Evolutionary conservation across 1,140 invertebrate genomes (phyloP).

Genomic region (Riptortus pedestris): DNA sequence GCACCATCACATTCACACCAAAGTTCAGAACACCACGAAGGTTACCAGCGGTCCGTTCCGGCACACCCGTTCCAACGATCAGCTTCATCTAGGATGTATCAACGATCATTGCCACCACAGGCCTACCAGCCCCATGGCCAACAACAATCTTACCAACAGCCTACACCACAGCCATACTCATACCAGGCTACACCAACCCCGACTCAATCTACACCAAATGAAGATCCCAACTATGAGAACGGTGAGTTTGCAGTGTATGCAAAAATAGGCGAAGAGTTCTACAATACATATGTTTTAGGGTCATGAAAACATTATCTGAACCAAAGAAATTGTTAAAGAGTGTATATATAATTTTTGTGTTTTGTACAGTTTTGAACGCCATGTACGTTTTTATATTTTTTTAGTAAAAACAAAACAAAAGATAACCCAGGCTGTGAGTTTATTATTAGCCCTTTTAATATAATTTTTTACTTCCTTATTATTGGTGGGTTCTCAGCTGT

Average conservation of each 20-base stretch:
- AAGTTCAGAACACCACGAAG: too few species aligned
- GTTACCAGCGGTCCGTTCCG: too few species aligned
- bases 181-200: too few species aligned
- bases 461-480: too few species aligned
- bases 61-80: too few species aligned
- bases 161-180: background rate
- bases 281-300: background rate
- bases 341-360: background rate
- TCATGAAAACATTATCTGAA: background rate
- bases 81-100: too few species aligned
- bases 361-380: background rate
- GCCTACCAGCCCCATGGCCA: too few species aligned
- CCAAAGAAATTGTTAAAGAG: background rate
- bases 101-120: too few species aligned
- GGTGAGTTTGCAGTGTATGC: constrained; percentile 4
- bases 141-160: too few species aligned
- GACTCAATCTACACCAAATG: background rate
- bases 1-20: background rate
- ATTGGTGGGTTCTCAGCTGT: too few species aligned
- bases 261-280: constrained; percentile 10
- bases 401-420: background rate
- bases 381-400: background rate
- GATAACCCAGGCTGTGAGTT: too few species aligned
- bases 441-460: too few species aligned
- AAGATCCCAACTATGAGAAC: background rate